Evolutionary conservation across 2,888 invertebrate species (phyloP).

Genomic region (Gari tellinella): DNA sequence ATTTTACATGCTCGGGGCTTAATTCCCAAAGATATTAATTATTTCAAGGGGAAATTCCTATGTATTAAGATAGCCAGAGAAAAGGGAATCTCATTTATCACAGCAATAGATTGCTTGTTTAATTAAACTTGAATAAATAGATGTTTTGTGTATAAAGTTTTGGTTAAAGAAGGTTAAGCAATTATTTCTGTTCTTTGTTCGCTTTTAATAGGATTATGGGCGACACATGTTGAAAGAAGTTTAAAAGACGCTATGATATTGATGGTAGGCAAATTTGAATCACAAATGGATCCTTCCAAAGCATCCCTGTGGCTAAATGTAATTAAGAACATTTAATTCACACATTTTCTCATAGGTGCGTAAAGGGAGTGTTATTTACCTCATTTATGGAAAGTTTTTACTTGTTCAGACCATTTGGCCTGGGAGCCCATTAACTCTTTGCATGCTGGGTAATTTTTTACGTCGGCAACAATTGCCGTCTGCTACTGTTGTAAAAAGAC

Average conservation of each 20-base stretch:
- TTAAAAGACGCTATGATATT: constrained; percentile 54
- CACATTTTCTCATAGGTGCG: constrained; percentile 33
- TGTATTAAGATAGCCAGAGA: constrained; percentile 45
- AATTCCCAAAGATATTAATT: constrained; percentile 58
- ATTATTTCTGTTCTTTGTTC: constrained; percentile 55
- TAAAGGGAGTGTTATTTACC: constrained; percentile 20
- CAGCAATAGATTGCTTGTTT: constrained; percentile 45
- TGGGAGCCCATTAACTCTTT: neutral
- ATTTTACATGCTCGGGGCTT: constrained; percentile 39
- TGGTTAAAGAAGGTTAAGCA: constrained; percentile 36
- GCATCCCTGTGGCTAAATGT: constrained; percentile 47
- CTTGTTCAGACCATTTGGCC: constrained; percentile 6
- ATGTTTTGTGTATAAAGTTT: constrained; percentile 29
- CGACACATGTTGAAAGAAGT: constrained; percentile 55
- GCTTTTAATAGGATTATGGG: constrained; percentile 58
- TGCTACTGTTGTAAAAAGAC: too few species aligned
- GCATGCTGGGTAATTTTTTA: too few species aligned
- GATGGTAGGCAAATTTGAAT: constrained; percentile 53
- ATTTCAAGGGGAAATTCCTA: constrained; percentile 42
- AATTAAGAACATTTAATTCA: constrained; percentile 55
- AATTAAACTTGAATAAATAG: constrained; percentile 60
- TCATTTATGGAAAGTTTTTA: constrained; percentile 20
- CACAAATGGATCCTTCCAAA: constrained; percentile 31
- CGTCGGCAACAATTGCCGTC: too few species aligned
- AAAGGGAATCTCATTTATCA: constrained; percentile 52